Base-by-base conservation (phyloP, 2,113 vertebrate species). In the Bufo gargarizans region DNA sequence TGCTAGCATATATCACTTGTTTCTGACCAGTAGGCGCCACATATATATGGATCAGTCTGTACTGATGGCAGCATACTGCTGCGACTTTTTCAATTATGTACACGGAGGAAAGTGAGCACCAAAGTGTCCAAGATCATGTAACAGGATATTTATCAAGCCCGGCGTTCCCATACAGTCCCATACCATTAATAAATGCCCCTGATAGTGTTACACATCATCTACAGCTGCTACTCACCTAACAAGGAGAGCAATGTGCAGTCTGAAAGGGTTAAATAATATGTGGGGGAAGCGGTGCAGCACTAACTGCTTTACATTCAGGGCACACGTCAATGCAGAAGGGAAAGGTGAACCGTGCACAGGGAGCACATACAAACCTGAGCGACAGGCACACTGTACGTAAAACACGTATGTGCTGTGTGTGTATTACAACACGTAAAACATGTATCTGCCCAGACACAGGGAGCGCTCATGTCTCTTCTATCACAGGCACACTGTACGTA, bases 261-360 rank as follows among this genome's bases (percentile, higher is more conserved):
- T n/a, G 59, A 50, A 49, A 61, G 43, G 61, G 81, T 82, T 67
- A 82, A 82, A 67, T 82, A n/a, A n/a, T 82, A 65, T 49, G 47
- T 22, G 81, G 59, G 80, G 61, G 79, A 53, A 58, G 55, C 12
- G 19, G 43, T 50, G 85, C 19, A 78, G n/a, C 56, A 65, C 74
- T 49, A 53, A 78, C 85, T 86, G 16, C 56, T 78, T 86, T 65
- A 86, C 61, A 86, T 65, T 86, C 85, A 67, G 74, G 53, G 56
- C 85, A 86, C 77, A 86, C 61, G 19, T 56, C 77, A 86, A 19
- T 86, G 76, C 76, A 86, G 59, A 67, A 17, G n/a, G 20, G 59
- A 78, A 43, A 86, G 71, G 72, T 76, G 72, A 50, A 50, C 20
- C 17, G 9, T 50, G 20, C 20, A 67, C 49, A 71, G 72, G 83